phyloP scores from a whole-genome alignment of 2,113 vertebrate genomes.

The Psittacula cyanocephala region DNA sequence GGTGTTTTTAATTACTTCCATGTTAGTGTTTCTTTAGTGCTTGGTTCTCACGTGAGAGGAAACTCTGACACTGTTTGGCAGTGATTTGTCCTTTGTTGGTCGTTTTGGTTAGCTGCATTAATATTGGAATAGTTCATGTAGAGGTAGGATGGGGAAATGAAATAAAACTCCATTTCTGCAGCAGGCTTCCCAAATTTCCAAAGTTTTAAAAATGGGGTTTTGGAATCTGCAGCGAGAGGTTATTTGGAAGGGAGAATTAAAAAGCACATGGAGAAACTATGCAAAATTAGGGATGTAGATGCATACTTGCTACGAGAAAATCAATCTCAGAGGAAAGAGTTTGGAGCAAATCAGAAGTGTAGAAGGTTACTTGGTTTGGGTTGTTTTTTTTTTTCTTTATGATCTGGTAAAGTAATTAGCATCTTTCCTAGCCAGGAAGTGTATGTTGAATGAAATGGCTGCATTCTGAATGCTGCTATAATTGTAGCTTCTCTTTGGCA shows the following conservation, averaged over 20 bases:
- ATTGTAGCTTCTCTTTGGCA: neutral
- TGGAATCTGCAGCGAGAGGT: neutral
- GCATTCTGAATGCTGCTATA: neutral
- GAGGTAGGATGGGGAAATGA: neutral
- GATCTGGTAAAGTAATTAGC: neutral
- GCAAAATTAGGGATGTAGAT: neutral
- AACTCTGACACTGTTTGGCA: slow-evolving; percentile 1
- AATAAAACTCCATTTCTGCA: neutral
- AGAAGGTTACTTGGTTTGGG: neutral
- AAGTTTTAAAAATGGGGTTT: neutral
- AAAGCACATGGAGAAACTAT: neutral
- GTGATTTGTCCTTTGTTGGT: neutral
- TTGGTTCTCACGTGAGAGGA: neutral
- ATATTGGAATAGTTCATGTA: neutral
- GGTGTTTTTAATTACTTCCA: slow-evolving; percentile 55
- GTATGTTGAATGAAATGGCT: neutral
- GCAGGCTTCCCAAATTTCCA: neutral
- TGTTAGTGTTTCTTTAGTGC: neutral
- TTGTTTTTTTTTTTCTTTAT: neutral
- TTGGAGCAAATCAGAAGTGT: neutral
- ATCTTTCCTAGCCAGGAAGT: neutral
- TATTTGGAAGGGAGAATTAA: neutral
- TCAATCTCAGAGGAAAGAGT: neutral
- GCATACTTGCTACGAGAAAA: neutral
- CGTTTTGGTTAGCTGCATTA: neutral